These are phyloP conservation scores for Aegypius monachus DNA, from an alignment of 2,113 vertebrate genomes.

Conservation along the genomic window DNA sequence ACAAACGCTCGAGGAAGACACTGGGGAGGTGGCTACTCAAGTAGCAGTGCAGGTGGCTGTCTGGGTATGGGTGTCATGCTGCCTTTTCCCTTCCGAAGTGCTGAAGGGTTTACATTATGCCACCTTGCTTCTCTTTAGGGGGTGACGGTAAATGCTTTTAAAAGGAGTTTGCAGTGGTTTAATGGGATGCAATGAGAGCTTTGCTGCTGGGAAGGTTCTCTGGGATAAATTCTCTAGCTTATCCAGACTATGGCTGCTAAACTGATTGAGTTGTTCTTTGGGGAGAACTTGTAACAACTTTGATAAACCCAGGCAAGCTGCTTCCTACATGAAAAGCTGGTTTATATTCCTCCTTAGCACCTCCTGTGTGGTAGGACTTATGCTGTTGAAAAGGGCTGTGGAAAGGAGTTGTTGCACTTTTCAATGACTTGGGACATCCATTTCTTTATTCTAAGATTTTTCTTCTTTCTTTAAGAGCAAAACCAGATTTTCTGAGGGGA, in stretches of 20 bases:
- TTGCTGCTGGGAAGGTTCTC: not conserved
- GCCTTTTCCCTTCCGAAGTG: not conserved
- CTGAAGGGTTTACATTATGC: not conserved
- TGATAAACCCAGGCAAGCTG: not conserved
- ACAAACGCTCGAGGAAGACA: fast-evolving
- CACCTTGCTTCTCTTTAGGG: not conserved
- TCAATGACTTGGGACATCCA: not conserved
- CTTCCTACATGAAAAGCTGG: not conserved
- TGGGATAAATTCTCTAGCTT: not conserved
- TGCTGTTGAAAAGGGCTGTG: not conserved
- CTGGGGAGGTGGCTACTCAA: not conserved
- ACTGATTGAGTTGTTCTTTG: not conserved
- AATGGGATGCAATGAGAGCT: not conserved
- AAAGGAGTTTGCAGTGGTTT: not conserved
- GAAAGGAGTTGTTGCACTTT: not conserved
- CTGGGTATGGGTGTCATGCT: fast-evolving
- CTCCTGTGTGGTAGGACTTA: not conserved
- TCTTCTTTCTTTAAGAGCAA: not conserved
- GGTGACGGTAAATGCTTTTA: not conserved
- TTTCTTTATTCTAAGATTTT: not conserved
- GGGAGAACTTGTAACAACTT: not conserved
- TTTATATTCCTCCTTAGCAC: not conserved
- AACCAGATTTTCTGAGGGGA: not conserved
- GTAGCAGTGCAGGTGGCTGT: not conserved
- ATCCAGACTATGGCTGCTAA: not conserved